A percentile compares a stretch with the other conserved stretches of the same genome.
Evolutionary conservation across 2,113 vertebrate species (phyloP).

Genomic region (Megatriorchis doriae): DNA sequence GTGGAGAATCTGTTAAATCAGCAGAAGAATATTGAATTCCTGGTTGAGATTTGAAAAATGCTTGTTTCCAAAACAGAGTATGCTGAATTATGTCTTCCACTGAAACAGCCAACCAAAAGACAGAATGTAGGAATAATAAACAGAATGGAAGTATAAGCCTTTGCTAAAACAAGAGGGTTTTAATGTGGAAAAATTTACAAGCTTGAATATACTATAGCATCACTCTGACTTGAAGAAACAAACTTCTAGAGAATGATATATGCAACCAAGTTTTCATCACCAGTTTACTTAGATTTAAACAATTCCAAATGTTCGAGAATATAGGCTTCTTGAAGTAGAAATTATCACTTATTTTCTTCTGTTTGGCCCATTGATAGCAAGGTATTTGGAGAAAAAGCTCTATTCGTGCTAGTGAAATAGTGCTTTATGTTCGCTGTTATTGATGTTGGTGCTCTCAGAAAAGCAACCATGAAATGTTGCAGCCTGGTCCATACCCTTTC

Average conservation of each 20-base stretch:
- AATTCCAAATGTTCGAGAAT: neutral
- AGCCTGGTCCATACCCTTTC: neutral
- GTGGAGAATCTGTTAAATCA: slow-evolving; percentile 40
- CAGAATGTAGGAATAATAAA: slow-evolving; percentile 50
- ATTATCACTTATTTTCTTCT: neutral
- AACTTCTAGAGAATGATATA: neutral
- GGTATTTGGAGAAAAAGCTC: neutral
- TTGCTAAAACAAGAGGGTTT: slow-evolving; percentile 13
- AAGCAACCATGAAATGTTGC: neutral
- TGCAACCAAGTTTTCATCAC: neutral
- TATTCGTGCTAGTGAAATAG: neutral
- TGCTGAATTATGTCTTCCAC: slow-evolving; percentile 34
- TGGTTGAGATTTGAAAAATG: slow-evolving; percentile 34
- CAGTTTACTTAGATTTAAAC: neutral
- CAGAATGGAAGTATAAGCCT: slow-evolving; percentile 13
- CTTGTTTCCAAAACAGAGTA: slow-evolving; percentile 36
- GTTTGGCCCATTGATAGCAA: neutral
- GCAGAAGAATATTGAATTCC: slow-evolving; percentile 26
- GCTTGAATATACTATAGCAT: slow-evolving; percentile 26
- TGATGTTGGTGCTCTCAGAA: neutral
- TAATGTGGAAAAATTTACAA: slow-evolving; percentile 55
- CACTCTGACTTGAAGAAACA: slow-evolving; percentile 33
- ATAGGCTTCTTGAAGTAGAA: neutral
- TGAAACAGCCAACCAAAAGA: slow-evolving; percentile 38
- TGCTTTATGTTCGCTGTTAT: neutral